Conservation (phyloP, 1,140 invertebrate species). For the Artemia franciscana region DNA sequence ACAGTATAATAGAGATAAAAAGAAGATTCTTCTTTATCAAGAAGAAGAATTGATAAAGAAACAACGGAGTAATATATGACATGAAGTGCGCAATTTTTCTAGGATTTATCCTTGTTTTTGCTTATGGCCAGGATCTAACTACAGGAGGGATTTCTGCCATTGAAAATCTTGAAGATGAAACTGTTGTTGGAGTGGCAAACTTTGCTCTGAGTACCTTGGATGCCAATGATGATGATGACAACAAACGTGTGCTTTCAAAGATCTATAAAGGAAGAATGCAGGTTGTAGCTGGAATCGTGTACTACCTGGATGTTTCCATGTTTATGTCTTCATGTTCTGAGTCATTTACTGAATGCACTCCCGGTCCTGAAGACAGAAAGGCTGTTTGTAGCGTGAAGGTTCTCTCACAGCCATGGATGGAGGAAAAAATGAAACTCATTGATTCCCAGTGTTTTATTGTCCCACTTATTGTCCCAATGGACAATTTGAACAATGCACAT, state of each 20-base stretch:
- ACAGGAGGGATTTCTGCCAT: neutral
- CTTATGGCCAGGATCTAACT: too few relatives aligned
- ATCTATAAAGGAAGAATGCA: neutral
- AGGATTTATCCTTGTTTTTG: too few relatives aligned
- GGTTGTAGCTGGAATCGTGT: neutral
- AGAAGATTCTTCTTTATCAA: too few relatives aligned
- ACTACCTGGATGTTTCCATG: neutral
- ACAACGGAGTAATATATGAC: too few relatives aligned
- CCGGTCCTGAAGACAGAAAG: neutral
- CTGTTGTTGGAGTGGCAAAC: neutral
- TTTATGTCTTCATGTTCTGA: neutral
- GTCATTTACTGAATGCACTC: neutral
- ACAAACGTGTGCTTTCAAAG: neutral
- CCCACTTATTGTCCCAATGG: too few relatives aligned
- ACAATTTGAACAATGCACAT: too few relatives aligned
- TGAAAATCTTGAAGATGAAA: neutral
- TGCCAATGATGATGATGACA: neutral
- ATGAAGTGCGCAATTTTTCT: too few relatives aligned
- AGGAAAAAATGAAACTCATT: neutral
- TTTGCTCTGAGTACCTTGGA: neutral
- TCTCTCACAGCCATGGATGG: neutral
- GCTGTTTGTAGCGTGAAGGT: neutral
- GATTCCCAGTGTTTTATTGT: neutral
- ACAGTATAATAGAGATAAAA: too few relatives aligned
- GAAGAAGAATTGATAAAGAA: too few relatives aligned